Base-by-base conservation (phyloP, 2,888 invertebrate genomes). In the Euplagia quadripunctaria region DNA sequence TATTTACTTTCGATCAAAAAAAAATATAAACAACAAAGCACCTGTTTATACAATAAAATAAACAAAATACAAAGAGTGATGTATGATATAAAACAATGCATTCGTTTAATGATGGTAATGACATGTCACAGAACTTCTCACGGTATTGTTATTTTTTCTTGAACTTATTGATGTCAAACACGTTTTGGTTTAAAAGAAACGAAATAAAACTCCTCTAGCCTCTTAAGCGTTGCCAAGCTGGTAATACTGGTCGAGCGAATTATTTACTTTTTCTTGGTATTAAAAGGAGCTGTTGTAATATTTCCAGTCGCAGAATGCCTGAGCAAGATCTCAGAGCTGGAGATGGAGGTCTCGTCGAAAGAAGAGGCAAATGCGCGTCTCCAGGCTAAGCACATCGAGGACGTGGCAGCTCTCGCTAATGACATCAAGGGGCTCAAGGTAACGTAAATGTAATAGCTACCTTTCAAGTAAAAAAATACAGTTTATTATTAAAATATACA, bases 301-400 rank as follows among this genome's bases (percentile, higher is more conserved):
- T 73, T 80, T 78, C 0, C 88, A 97, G 97, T 96, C 89, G 96
- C 96, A 89, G 95, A 96, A 91, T 96, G 96, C 91, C 89, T 96
- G 89, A 93, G 93, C 92, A 96, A 96, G 93, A 96, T 96, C 88
- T 94, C 96, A 82, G 96, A 96, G 89, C 94, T 96, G 85, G 96
- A 96, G 89, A 93, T 93, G 84, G 96, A 96, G 86, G 92, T 96
- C 81, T 91, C 95, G 67, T 92, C 95, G 68, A 96, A 95, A 82
- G 96, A 96, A 82, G 94, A 96, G 83, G 93, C 88, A 72, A 96
- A 96, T 82, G 92, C 95, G 74, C 95, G 96, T 81, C 93, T 96
- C 67, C 94, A 96, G 78, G 95, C 95, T 80, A 89, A 89, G 74
- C 96, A 93, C 85, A 92, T 91, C 83, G 96, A 92, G 85, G 94